Evolutionary conservation across 2,113 vertebrate species (phyloP), one percentile per base, ranked within the genome.

Genomic region (Trematomus loennbergii): DNA sequence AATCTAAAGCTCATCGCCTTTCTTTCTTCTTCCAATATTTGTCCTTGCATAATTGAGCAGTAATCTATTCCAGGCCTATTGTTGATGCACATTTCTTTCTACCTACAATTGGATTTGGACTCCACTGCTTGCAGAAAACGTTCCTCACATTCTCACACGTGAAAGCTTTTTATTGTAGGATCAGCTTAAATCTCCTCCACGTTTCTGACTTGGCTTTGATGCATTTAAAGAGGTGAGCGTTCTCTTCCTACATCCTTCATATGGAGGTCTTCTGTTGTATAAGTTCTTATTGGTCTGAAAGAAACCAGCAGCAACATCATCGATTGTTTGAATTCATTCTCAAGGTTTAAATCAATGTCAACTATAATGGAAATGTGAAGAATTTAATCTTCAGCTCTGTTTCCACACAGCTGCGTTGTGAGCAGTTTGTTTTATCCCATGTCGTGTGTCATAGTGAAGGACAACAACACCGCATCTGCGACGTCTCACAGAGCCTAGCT

Each of bases 51-150:
- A 43, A 18, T 25, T 12, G 4, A 55, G 55, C 33, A 45, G 7
- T 60, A 7, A 73, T 81, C 59, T 77, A 53, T 84, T 85, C 72
- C 13, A 60, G 33, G 36, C 29, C 40, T 63, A 15, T 53, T 1
- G 3, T 18, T 13, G 22, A 72, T 64, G 66, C 62, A 78, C 70
- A 77, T 75, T 63, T 72, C 4, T 79, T 59, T 65, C 70, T 57
- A 62, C 78, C 68, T 40, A 70, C 75, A 60, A 25, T 85, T 81
- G 63, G 6, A 67, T 82, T 82, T 82, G 69, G 72, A 55, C 63
- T 68, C 46, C n/a, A 4, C 11, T 29, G 16, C 29, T 67, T 22
- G 58, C 79, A 40, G 63, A 82, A 79, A 68, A 81, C 13, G 1
- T 36, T 67, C 52, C 36, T n/a, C n/a, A n/a, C n/a, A n/a, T n/a